Conservation (phyloP, 2,113 vertebrate species). For the Paramormyrops kingsleyae region DNA sequence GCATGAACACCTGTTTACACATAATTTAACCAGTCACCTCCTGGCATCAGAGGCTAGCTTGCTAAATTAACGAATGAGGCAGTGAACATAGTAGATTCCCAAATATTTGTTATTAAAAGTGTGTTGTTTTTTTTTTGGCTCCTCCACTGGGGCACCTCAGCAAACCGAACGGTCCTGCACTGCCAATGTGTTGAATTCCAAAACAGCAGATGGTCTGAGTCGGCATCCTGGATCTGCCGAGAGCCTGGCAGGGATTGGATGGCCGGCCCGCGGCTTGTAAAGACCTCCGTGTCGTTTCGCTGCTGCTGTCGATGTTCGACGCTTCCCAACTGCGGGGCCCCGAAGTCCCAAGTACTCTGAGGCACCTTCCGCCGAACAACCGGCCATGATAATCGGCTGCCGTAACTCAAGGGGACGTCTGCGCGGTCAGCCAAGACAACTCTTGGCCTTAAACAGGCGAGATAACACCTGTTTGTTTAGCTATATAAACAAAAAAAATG, state of each 20-base stretch:
- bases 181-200: background rate
- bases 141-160: background rate
- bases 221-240: background rate
- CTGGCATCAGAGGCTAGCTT: background rate
- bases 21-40: background rate
- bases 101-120: background rate
- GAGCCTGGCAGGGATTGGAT: background rate
- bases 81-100: background rate
- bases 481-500: background rate
- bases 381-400: background rate
- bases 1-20: conserved; percentile 15
- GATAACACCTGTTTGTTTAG: background rate
- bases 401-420: background rate
- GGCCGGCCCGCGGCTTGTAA: background rate
- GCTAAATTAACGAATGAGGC: background rate
- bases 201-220: background rate
- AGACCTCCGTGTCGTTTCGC: background rate
- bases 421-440: background rate
- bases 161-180: background rate
- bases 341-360: background rate
- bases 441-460: background rate
- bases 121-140: background rate
- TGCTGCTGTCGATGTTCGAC: background rate
- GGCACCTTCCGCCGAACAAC: background rate
- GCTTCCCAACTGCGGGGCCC: background rate